phyloP scores from a whole-genome alignment of 2,888 invertebrate species.

The Lepidocyrtoides sp. region DNA sequence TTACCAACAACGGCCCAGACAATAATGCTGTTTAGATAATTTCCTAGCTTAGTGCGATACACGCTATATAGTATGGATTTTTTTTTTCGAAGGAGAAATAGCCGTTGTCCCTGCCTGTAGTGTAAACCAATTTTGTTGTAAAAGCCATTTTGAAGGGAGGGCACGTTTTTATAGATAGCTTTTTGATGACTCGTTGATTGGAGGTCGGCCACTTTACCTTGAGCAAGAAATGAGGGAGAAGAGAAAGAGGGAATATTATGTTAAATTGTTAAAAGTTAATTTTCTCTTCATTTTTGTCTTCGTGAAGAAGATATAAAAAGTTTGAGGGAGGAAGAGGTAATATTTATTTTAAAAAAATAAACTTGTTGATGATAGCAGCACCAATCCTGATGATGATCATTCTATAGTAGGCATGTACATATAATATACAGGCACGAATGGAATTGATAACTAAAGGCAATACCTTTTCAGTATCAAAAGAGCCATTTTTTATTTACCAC shows the following conservation, averaged over 20 bases:
- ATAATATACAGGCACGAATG: not conserved
- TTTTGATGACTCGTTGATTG: slow-evolving; percentile 70
- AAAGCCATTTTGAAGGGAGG: slow-evolving; percentile 24
- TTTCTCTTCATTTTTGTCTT: slow-evolving; percentile 58
- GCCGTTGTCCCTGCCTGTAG: not conserved
- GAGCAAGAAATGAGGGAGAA: not conserved
- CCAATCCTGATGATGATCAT: not conserved
- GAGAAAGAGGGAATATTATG: not conserved
- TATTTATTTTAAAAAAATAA: slow-evolving; percentile 19
- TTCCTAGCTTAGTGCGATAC: no score
- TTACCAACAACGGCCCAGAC: no score
- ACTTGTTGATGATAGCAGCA: slow-evolving; percentile 33
- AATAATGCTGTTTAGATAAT: no score
- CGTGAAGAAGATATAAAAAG: slow-evolving; percentile 60
- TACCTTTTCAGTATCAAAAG: slow-evolving; percentile 8
- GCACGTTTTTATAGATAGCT: slow-evolving; percentile 55
- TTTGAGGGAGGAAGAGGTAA: not conserved
- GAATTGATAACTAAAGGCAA: not conserved
- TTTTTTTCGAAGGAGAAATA: no score
- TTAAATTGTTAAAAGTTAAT: slow-evolving; percentile 62
- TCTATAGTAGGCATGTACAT: not conserved
- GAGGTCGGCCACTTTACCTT: slow-evolving; percentile 72
- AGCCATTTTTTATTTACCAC: not conserved
- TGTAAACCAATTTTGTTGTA: slow-evolving; percentile 18
- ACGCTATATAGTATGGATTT: no score